phyloP scores from a whole-genome alignment of 1,140 invertebrate species.

The Pentalonia nigronervosa region DNA sequence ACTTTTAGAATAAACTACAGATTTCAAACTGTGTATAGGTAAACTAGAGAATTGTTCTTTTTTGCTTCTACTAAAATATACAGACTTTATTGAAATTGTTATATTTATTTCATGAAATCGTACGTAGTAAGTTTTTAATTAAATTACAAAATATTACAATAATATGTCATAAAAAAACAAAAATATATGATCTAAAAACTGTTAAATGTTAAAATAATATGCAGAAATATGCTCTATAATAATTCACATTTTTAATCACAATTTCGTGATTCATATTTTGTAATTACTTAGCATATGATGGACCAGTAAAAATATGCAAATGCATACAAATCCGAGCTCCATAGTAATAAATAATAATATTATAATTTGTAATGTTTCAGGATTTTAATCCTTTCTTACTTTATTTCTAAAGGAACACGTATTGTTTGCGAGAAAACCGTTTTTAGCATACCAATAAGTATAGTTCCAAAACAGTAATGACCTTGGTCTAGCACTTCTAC shows the following conservation, averaged over 20 bases:
- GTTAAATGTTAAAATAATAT: neutral
- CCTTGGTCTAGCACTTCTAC: neutral
- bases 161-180: neutral
- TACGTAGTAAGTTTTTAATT: too few relatives aligned
- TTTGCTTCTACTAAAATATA: neutral
- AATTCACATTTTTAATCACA: neutral
- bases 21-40: neutral
- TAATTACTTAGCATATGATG: neutral
- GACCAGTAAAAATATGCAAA: neutral
- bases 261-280: neutral
- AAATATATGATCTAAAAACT: neutral
- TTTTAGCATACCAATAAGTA: neutral
- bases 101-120: neutral
- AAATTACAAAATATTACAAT: neutral
- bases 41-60: neutral
- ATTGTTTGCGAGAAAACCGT: neutral
- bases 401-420: neutral
- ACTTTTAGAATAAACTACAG: neutral
- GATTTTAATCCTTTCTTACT: neutral
- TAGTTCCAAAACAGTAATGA: neutral
- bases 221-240: neutral
- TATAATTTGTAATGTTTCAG: neutral
- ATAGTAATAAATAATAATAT: neutral
- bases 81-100: neutral
- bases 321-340: neutral